Percentiles rank a stretch among this genome's conserved stretches.
phyloP scores from a whole-genome alignment of 1,140 invertebrate genomes.

The Drosophila lacteicornis region DNA sequence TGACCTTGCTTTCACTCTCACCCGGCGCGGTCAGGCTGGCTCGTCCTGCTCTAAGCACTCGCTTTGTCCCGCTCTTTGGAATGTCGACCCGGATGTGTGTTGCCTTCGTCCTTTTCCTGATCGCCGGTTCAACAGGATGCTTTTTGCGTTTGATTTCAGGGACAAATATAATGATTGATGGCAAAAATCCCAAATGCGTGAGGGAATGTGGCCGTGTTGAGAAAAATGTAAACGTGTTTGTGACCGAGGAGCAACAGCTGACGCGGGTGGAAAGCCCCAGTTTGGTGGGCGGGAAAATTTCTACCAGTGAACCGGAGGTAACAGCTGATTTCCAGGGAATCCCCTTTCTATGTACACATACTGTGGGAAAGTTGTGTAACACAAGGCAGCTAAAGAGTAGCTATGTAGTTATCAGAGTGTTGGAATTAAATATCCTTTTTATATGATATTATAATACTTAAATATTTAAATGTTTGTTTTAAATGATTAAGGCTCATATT shows the following conservation, averaged over 20 bases:
- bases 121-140: conserved; percentile 72
- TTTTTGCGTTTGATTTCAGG: conserved; percentile 85
- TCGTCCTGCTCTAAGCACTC: not conserved
- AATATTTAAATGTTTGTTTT: too few species aligned
- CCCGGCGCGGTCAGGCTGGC: not conserved
- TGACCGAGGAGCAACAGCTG: conserved; percentile 28
- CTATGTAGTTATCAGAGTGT: too few species aligned
- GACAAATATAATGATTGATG: conserved; percentile 84
- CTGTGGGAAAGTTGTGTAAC: conserved; percentile 12
- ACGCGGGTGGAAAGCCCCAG: conserved; percentile 25
- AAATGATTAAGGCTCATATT: not conserved
- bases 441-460: too few species aligned
- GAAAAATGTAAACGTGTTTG: conserved; percentile 12
- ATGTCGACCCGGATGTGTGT: conserved; percentile 50
- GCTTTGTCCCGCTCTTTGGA: conserved; percentile 29
- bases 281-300: conserved; percentile 11
- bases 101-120: conserved; percentile 53
- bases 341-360: not conserved
- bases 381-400: not conserved
- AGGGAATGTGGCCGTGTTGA: conserved; percentile 15
- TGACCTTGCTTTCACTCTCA: conserved; percentile 62
- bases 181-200: conserved; percentile 59
- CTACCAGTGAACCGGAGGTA: not conserved
- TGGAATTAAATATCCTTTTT: too few species aligned
- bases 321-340: conserved; percentile 27